A percentile compares a stretch with the other conserved stretches of the same genome.
Conservation (phyloP, 1,140 invertebrate genomes). For the Stegodyphus dumicola region DNA sequence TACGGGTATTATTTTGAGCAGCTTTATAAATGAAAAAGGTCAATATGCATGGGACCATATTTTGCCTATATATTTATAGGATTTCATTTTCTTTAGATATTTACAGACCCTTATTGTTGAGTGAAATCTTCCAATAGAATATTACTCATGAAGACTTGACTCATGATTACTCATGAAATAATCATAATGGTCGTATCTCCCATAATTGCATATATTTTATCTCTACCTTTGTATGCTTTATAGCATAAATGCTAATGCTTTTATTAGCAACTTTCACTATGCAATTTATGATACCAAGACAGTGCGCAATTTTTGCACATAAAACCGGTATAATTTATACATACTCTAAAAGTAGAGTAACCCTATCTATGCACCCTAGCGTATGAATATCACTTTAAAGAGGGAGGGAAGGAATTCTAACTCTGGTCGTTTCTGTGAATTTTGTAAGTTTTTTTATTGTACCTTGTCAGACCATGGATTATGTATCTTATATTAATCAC, state of each 20-base stretch:
- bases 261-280: slow-evolving; percentile 26
- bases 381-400: too few species aligned
- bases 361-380: not conserved
- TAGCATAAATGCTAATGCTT: slow-evolving; percentile 36
- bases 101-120: not conserved
- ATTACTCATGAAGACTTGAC: not conserved
- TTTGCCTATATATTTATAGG: not conserved
- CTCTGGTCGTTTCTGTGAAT: not conserved
- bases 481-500: slow-evolving; percentile 15
- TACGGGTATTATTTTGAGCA: slow-evolving; percentile 55
- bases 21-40: slow-evolving; percentile 31
- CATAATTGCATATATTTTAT: not conserved
- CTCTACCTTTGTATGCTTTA: slow-evolving; percentile 52
- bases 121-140: not conserved
- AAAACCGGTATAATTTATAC: not conserved
- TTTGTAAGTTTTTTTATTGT: not conserved
- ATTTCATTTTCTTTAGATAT: not conserved
- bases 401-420: not conserved
- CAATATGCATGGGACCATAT: slow-evolving; percentile 41
- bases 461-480: not conserved
- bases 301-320: slow-evolving; percentile 5
- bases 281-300: slow-evolving; percentile 20
- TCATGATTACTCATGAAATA: too few species aligned
- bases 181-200: not conserved
- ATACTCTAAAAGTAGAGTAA: not conserved